Evolutionary conservation across 1,140 invertebrate genomes (phyloP).

Genomic region (Leptinotarsa texana): DNA sequence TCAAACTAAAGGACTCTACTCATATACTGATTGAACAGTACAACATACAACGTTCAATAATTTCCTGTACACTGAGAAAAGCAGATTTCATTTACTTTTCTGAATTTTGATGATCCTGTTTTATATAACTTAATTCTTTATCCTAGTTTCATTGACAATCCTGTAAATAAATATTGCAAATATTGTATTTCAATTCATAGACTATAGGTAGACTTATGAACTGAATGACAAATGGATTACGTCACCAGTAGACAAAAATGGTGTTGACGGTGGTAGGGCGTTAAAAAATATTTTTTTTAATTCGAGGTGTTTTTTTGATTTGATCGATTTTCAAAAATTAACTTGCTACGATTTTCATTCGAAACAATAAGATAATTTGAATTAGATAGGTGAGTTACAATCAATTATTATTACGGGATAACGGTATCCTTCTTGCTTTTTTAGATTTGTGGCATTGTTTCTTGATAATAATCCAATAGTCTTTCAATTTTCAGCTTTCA

Average conservation of each 20-base stretch:
- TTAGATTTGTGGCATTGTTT: slow-evolving; percentile 3
- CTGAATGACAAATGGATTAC: slow-evolving; percentile 33
- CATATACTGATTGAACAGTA: too few relatives aligned
- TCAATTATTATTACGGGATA: background rate
- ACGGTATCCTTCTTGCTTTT: background rate
- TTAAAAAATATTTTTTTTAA: slow-evolving; percentile 40
- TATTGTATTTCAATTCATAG: too few relatives aligned
- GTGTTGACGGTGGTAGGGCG: slow-evolving; percentile 40
- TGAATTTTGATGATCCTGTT: too few relatives aligned
- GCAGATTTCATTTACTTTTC: too few relatives aligned
- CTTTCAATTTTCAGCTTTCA: too few relatives aligned
- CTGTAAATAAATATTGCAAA: too few relatives aligned
- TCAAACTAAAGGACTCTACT: too few relatives aligned
- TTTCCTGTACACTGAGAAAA: too few relatives aligned
- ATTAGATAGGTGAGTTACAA: slow-evolving; percentile 27
- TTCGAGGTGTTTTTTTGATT: slow-evolving; percentile 2
- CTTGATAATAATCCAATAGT: background rate
- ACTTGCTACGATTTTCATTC: slow-evolving; percentile 10
- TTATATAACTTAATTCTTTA: too few relatives aligned
- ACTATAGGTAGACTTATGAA: too few relatives aligned
- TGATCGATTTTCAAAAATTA: background rate
- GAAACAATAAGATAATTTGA: slow-evolving; percentile 26
- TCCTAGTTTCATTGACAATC: too few relatives aligned
- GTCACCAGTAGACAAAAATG: slow-evolving; percentile 40
- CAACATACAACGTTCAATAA: too few relatives aligned